Evolutionary conservation across 2,888 invertebrate species (phyloP).

Genomic region (Idaea straminata): DNA sequence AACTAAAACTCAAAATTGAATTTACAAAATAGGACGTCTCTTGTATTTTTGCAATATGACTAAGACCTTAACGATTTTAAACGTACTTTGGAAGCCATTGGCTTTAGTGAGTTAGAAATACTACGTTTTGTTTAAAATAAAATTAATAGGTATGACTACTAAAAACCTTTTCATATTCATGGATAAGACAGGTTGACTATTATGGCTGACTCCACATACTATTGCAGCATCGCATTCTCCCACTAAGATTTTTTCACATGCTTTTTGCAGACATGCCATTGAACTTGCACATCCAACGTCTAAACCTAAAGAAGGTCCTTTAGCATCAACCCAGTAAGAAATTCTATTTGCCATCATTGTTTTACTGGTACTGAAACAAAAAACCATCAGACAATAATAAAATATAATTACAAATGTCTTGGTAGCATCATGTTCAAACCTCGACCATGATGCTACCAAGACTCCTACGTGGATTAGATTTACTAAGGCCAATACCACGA

Average conservation of each 20-base stretch:
- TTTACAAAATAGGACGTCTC: no score
- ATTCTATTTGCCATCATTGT: slow-evolving; percentile 60
- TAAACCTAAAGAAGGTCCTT: slow-evolving; percentile 53
- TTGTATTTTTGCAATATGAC: no score
- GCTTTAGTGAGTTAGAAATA: no score
- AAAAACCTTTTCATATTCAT: slow-evolving; percentile 45
- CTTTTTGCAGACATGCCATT: slow-evolving; percentile 49
- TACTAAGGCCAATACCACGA: no score
- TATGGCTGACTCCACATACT: slow-evolving; percentile 81
- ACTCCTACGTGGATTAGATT: no score
- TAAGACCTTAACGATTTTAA: no score
- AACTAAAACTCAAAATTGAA: no score
- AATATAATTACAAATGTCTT: background rate
- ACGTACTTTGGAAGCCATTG: no score
- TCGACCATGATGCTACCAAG: no score
- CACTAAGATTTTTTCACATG: slow-evolving; percentile 43
- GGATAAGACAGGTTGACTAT: slow-evolving; percentile 66
- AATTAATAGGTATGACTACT: background rate
- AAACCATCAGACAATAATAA: no score
- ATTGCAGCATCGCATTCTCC: slow-evolving; percentile 73
- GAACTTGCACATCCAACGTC: slow-evolving; percentile 52
- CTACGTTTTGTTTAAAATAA: no score
- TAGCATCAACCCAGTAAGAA: slow-evolving; percentile 58
- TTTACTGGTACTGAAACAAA: slow-evolving; percentile 42
- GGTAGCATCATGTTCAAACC: no score